A percentile compares a stretch with the other conserved stretches of the same genome.
phyloP scores from a whole-genome alignment of 2,888 invertebrate genomes.

The Acrobasis consociella region DNA sequence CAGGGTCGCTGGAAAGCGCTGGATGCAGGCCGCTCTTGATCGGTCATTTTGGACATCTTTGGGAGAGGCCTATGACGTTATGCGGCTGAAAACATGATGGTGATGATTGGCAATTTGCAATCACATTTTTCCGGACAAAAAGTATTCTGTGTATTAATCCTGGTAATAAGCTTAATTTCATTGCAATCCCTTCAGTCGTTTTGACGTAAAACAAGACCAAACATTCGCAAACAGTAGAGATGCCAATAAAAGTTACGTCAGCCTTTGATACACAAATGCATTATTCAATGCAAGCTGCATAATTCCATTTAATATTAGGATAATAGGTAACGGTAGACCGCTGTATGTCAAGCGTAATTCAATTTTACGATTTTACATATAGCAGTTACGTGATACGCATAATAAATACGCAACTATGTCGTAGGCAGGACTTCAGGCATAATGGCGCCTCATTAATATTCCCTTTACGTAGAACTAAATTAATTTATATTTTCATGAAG shows the following conservation, averaged over 20 bases:
- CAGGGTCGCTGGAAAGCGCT: no score
- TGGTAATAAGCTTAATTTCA: no score
- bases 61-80: no score
- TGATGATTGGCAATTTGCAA: no score
- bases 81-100: no score
- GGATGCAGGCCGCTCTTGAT: no score
- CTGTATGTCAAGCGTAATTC: constrained; percentile 1
- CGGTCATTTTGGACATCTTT: no score
- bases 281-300: background rate
- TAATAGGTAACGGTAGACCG: background rate
- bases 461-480: background rate
- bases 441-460: constrained; percentile 10
- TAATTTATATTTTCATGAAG: constrained; percentile 1
- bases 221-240: background rate
- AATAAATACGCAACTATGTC: background rate
- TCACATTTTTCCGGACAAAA: no score
- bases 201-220: no score
- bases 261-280: background rate
- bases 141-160: no score
- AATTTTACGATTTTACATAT: constrained; percentile 11
- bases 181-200: no score
- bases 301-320: background rate
- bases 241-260: background rate
- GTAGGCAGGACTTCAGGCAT: background rate
- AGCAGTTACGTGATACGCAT: background rate